A percentile compares a stretch with the other conserved stretches of the same genome.
phyloP scores from a whole-genome alignment of 1,140 invertebrate genomes.

The Chelonus insularis region DNA sequence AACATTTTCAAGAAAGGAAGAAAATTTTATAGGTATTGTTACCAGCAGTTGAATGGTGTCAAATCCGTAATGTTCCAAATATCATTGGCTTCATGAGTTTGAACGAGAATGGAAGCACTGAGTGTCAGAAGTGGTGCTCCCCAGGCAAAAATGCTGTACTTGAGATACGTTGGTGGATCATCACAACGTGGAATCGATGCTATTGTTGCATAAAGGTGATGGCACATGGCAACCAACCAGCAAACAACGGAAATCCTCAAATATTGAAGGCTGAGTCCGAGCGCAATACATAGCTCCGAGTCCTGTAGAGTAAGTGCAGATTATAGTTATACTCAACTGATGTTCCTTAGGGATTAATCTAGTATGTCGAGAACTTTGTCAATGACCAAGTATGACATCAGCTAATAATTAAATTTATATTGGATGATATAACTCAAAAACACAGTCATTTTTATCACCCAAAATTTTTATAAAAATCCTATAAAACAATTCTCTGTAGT shows the following conservation, averaged over 20 bases:
- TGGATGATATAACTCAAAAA: no score
- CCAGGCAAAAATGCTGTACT: slow-evolving; percentile 61
- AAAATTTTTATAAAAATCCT: no score
- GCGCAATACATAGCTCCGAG: slow-evolving; percentile 65
- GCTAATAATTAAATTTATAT: no score
- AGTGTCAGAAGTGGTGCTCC: slow-evolving; percentile 54
- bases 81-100: slow-evolving; percentile 45
- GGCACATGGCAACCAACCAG: slow-evolving; percentile 67
- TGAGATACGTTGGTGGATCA: slow-evolving; percentile 55
- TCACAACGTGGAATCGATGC: slow-evolving; percentile 53
- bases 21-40: slow-evolving; percentile 24
- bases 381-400: no score
- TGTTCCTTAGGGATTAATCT: not conserved
- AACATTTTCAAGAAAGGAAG: not conserved
- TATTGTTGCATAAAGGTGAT: slow-evolving; percentile 62
- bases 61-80: slow-evolving; percentile 52
- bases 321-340: not conserved
- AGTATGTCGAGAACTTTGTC: no score
- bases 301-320: slow-evolving; percentile 58
- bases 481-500: no score
- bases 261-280: slow-evolving; percentile 67
- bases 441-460: no score
- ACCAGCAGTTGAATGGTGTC: slow-evolving; percentile 60
- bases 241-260: slow-evolving; percentile 66
- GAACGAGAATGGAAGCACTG: slow-evolving; percentile 44